Percentiles rank a stretch among this genome's conserved stretches.
Conservation (phyloP, 2,113 vertebrate genomes). For the Agelaius phoeniceus region DNA sequence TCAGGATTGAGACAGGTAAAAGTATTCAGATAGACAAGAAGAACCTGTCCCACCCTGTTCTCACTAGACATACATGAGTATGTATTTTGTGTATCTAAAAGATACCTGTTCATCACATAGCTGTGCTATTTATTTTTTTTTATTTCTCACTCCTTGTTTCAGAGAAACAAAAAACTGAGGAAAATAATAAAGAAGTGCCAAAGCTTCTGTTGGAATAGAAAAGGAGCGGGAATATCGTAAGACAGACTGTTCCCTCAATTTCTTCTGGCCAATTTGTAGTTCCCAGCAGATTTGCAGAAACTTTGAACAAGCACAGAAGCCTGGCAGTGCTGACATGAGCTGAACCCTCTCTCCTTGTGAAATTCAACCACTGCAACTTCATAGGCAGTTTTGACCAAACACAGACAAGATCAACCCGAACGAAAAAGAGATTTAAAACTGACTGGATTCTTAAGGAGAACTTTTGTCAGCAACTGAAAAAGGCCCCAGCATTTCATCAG, state of each 20-base stretch:
- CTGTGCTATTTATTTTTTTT: background rate
- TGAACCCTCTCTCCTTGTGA: background rate
- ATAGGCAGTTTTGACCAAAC: slow-evolving; percentile 4
- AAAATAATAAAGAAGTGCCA: background rate
- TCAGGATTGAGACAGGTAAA: background rate
- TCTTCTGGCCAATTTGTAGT: slow-evolving; percentile 14
- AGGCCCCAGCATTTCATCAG: background rate
- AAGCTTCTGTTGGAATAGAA: background rate
- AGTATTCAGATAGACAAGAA: background rate
- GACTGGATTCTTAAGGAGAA: background rate
- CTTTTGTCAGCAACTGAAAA: slow-evolving; percentile 18
- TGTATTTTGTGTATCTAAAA: background rate
- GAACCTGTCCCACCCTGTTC: background rate
- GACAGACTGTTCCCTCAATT: background rate
- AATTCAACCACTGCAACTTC: background rate
- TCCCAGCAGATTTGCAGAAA: slow-evolving; percentile 17
- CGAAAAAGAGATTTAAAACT: background rate
- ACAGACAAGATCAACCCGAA: background rate
- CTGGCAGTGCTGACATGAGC: slow-evolving; percentile 10
- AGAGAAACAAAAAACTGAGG: background rate
- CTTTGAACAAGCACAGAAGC: slow-evolving; percentile 7
- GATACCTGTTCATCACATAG: background rate
- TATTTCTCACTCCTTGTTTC: background rate
- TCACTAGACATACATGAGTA: background rate
- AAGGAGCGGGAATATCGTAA: background rate